A percentile compares a stretch with the other conserved stretches of the same genome.
These are phyloP conservation scores for Arge pagana DNA, from an alignment of 2,888 invertebrate genomes.

Conservation along the genomic window DNA sequence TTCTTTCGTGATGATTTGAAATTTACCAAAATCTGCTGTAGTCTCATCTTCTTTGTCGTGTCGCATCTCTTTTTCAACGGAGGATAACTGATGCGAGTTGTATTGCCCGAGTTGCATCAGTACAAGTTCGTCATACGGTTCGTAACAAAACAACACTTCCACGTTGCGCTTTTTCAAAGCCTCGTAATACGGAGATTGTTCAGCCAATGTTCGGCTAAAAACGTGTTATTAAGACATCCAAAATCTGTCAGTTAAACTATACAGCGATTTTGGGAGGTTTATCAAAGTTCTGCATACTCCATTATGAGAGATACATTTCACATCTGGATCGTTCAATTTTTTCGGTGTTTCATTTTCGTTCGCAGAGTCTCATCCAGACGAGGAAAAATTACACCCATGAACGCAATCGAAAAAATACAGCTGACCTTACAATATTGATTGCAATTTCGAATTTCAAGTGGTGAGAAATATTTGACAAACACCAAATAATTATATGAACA, in stretches of 20 bases:
- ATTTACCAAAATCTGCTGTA: conserved; percentile 65
- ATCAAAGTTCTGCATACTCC: too few species aligned
- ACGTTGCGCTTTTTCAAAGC: conserved; percentile 83
- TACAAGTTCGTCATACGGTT: conserved; percentile 96
- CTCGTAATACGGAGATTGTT: conserved; percentile 94
- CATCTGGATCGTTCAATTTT: background rate
- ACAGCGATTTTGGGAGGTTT: background rate
- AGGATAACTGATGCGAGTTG: conserved; percentile 74
- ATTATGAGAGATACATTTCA: background rate
- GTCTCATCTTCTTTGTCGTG: conserved; percentile 68
- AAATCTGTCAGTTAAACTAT: conserved; percentile 6
- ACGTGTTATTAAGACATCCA: conserved; percentile 23
- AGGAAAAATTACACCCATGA: too few species aligned
- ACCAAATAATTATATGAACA: conserved; percentile 14
- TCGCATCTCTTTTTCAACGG: conserved; percentile 93
- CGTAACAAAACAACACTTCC: conserved; percentile 94
- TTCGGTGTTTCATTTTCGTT: too few species aligned
- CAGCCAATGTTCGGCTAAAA: conserved; percentile 85
- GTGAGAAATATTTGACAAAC: background rate
- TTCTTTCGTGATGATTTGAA: conserved; percentile 3
- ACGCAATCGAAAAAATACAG: too few species aligned
- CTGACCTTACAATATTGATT: too few species aligned
- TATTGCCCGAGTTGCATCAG: conserved; percentile 87
- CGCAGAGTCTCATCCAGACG: too few species aligned
- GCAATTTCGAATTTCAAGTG: background rate